These are phyloP conservation scores for Sylvilagus bachmani DNA, from an alignment of 2,113 vertebrate species.

Conservation along the genomic window DNA sequence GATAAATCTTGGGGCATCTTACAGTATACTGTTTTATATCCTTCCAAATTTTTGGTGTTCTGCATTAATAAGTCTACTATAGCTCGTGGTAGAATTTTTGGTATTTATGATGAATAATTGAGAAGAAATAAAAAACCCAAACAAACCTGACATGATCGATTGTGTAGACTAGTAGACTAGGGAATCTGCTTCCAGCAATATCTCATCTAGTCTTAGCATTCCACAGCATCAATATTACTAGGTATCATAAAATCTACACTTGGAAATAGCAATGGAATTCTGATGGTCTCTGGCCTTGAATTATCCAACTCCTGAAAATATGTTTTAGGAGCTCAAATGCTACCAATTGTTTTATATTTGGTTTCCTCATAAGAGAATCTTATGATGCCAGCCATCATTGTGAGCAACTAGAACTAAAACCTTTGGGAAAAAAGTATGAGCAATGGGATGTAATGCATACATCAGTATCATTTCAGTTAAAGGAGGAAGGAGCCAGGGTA, in stretches of 20 bases:
- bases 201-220: not conserved
- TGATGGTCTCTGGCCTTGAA: not conserved
- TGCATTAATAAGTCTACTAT: not conserved
- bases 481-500: not conserved
- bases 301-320: not conserved
- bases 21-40: not conserved
- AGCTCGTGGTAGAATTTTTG: conserved; percentile 26
- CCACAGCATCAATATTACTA: too few species aligned
- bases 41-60: not conserved
- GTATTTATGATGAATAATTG: not conserved
- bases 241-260: not conserved
- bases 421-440: not conserved
- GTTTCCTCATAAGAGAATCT: not conserved
- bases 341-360: not conserved
- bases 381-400: not conserved
- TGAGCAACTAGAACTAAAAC: not conserved
- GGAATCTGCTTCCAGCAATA: not conserved
- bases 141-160: not conserved
- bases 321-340: not conserved
- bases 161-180: not conserved
- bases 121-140: not conserved
- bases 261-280: not conserved
- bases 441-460: not conserved
- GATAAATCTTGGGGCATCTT: not conserved
- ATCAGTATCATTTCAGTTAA: not conserved